Conservation (phyloP, 2,888 invertebrate genomes). For the Allygus modestus region DNA sequence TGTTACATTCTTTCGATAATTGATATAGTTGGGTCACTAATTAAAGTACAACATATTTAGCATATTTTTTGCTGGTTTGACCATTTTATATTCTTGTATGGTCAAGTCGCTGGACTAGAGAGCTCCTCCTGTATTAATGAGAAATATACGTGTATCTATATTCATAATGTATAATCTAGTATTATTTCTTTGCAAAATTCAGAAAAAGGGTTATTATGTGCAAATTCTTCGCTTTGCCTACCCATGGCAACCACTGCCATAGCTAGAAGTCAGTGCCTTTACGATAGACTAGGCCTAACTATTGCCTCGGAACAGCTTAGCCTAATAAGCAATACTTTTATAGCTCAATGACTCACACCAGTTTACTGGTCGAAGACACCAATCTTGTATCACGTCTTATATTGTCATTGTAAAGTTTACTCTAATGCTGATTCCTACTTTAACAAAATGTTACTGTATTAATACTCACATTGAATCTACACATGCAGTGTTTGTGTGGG, state of each 20-base stretch:
- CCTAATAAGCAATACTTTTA: conserved; percentile 1
- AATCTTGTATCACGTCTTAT: neutral
- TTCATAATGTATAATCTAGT: too few relatives aligned
- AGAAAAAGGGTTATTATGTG: conserved; percentile 28
- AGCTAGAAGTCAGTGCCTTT: conserved; percentile 52
- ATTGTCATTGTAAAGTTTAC: neutral
- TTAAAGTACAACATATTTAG: too few relatives aligned
- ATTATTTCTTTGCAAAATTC: too few relatives aligned
- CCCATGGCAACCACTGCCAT: conserved; percentile 33
- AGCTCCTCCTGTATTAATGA: too few relatives aligned
- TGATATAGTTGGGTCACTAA: too few relatives aligned
- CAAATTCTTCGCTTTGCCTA: conserved; percentile 10
- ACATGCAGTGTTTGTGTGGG: neutral
- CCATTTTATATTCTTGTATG: too few relatives aligned
- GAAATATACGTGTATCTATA: too few relatives aligned
- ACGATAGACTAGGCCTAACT: conserved; percentile 53
- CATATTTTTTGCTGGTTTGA: too few relatives aligned
- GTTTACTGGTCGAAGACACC: neutral
- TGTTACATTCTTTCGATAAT: too few relatives aligned
- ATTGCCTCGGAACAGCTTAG: conserved; percentile 40
- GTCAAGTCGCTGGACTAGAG: too few relatives aligned
- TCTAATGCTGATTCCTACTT: neutral
- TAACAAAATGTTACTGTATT: neutral
- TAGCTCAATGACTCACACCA: conserved; percentile 54
- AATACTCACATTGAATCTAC: neutral